Evolutionary conservation across 2,113 vertebrate genomes (phyloP).

Genomic region (Physeter macrocephalus): DNA sequence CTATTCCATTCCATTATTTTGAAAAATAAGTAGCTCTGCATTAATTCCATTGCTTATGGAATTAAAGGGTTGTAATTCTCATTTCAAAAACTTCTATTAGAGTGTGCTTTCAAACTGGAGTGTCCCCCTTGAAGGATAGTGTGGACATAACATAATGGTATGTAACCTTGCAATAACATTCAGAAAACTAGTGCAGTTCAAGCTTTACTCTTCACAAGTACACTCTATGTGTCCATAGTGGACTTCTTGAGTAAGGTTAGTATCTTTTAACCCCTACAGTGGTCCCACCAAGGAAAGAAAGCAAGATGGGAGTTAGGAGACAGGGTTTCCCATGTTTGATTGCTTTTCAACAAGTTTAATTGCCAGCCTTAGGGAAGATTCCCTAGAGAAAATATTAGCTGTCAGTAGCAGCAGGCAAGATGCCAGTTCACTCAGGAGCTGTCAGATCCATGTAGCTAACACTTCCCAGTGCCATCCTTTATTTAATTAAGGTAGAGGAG

Average conservation of each 20-base stretch:
- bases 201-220: not conserved
- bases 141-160: not conserved
- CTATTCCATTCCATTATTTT: not conserved
- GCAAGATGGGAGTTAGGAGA: not conserved
- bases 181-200: not conserved
- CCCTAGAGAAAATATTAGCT: constrained; percentile 65
- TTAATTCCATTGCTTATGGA: not conserved
- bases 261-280: not conserved
- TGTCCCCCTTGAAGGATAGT: not conserved
- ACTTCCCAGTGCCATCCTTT: constrained; percentile 43
- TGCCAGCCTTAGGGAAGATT: constrained; percentile 56
- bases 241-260: not conserved
- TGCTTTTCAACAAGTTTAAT: constrained; percentile 70
- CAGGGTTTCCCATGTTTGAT: constrained; percentile 33
- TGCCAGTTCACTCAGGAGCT: constrained; percentile 62
- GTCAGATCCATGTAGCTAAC: constrained; percentile 49
- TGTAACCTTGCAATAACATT: not conserved
- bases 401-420: constrained; percentile 33
- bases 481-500: constrained; percentile 69
- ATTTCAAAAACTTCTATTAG: not conserved
- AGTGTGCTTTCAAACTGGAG: not conserved
- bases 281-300: not conserved
- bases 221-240: not conserved
- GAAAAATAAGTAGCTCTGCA: not conserved
- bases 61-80: not conserved